Percentiles rank a stretch among this genome's conserved stretches.
Evolutionary conservation across 2,113 vertebrate genomes (phyloP).

Genomic region (Bothrops jararaca): DNA sequence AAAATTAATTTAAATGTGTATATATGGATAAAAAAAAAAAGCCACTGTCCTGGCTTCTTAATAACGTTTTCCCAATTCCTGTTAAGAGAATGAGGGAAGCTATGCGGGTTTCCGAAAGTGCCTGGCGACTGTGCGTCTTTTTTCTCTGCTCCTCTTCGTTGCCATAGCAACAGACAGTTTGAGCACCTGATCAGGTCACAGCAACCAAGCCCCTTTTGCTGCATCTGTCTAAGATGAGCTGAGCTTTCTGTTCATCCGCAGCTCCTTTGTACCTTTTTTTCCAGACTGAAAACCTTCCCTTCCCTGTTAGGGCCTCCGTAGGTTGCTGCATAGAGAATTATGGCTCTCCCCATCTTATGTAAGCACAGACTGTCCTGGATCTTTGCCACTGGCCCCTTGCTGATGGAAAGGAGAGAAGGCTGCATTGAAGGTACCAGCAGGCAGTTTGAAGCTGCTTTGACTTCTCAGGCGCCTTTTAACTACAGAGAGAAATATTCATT

Average conservation of each 20-base stretch:
- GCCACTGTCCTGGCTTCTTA: too few species aligned
- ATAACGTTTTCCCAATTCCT: not conserved
- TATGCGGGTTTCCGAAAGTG: not conserved
- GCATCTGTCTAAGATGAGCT: not conserved
- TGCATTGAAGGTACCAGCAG: not conserved
- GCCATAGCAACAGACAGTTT: slow-evolving; percentile 31
- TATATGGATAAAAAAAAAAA: too few species aligned
- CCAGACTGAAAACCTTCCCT: not conserved
- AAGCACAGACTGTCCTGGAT: not conserved
- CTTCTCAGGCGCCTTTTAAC: not conserved
- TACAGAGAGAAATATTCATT: not conserved
- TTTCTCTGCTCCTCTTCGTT: not conserved
- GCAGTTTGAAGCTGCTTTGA: not conserved
- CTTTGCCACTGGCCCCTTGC: not conserved
- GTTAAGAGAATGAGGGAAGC: not conserved
- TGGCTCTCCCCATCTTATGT: not conserved
- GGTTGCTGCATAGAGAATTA: not conserved
- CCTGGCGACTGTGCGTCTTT: not conserved
- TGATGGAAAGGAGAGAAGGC: not conserved
- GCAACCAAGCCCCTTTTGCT: not conserved
- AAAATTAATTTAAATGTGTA: not conserved
- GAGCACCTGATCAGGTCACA: slow-evolving; percentile 19
- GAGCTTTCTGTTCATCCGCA: not conserved
- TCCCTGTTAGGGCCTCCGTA: too few species aligned
- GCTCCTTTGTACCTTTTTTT: not conserved